Base-by-base conservation (phyloP, 1,140 invertebrate species). In the Drosophila bocqueti region DNA sequence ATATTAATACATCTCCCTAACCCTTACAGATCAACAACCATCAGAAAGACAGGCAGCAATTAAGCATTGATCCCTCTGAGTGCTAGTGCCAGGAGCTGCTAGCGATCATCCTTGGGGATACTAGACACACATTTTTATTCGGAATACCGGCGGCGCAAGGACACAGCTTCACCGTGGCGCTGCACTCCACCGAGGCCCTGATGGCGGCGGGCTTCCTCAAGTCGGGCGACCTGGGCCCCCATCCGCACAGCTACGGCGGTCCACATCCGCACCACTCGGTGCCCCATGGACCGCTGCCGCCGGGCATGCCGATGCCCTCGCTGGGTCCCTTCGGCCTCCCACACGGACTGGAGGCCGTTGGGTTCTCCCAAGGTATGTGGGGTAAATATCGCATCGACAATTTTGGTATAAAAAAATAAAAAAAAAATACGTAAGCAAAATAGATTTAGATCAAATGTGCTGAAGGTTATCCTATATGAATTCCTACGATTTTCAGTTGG, bases 301-400 rank as follows among this genome's bases (percentile, higher is more conserved):
- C 92, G 40, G 92, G 92, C 47, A 93, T 93, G 92, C 92, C 92
- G 45, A 93, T 93, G 92, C 83, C 92, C 21, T 93, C 92, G 47
- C 72, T 93, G 66, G 93, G 93, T 62, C 93, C 93, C 71, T 94
- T 94, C 83, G 93, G 93, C 64, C 83, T 94, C 67, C 92, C 92
- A 62, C 93, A 94, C 66, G 91, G 93, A 71, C 78, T 94, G 74
- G 93, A 94, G 76, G 92, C 93, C 61, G 93, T 94, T 74, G 92
- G 93, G 66, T 94, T 94, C 75, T 93, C 93, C 82, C 93, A 94
- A 94, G 93, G 93, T 94, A 94, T 93, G 92, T 93, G 92, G 92
- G 92, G 92, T 93, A 93, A 93, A 92, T 93, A 93, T 93, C 91
- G 80, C 61, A 81, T 58, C 57, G 59, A 71, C 83, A 91, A 92